Base-by-base conservation (phyloP, 2,113 vertebrate species). In the Campylorhamphus procurvoides region DNA sequence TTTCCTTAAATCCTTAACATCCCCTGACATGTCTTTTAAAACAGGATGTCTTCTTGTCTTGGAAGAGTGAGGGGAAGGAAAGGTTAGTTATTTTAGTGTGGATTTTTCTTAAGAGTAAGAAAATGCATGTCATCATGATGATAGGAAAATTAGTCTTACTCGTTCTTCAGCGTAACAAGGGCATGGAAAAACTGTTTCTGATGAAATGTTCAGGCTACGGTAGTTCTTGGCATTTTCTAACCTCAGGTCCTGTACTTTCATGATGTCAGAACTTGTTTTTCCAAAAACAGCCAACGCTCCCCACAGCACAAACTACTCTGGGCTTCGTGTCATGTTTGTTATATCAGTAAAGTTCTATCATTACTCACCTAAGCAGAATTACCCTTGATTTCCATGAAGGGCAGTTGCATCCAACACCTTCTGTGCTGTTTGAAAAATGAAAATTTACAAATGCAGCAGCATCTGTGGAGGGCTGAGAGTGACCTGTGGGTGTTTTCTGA, bases 331-430 rank as follows among this genome's bases (percentile, higher is more conserved):
- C 19, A 0, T 6, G 9, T 50, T 72, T 63, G 10, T 64, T 63
- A 4, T 4, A 40, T 15, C 1, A 0, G 15, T 53, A 3, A 12
- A 60, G 9, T 58, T 63, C 8, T 27, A 1, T 31, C 18, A 5
- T 42, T 68, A 19, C 6, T 64, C 49, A 63, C 24, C 40, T 72
- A 29, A 40, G 31, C 20, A 40, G 67, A 76, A 53, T 74, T 69
- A 24, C 12, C 46, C 28, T 67, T 27, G n/a, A 10, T 62, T 66
- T 79, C 15, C 6, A 20, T 64, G 66, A 82, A 66, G n/a, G 29
- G 25, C 83, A 78, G 47, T 24, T 55, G 18, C 53, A 49, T 49
- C 33, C 62, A 60, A 33, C 20, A 47, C 15, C 49, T 60, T 52
- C 68, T 18, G 20, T 18, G 19, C 27, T 47, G 44, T 52, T 52